A percentile compares a stretch with the other conserved stretches of the same genome.
Conservation (phyloP, 2,797 vertebrate species). For the Chelonia mydas region DNA sequence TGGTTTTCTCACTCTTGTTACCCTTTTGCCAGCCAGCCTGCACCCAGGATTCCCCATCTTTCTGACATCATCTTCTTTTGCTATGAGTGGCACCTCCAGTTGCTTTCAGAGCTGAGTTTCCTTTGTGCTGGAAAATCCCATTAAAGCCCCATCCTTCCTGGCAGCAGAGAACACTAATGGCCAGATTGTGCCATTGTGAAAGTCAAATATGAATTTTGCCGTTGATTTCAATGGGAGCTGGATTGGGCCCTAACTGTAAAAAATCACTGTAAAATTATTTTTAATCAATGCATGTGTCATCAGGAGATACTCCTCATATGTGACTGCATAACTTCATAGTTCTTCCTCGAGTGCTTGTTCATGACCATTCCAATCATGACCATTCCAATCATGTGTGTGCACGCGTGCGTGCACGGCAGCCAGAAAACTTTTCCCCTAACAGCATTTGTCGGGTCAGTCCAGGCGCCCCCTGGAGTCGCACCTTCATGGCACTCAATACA, state of each 20-base stretch:
- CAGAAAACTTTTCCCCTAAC: no score
- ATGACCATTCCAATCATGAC: no score
- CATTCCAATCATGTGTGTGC: no score
- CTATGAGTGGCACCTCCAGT: not conserved
- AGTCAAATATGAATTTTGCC: slow-evolving; percentile 15
- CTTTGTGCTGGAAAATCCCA: not conserved
- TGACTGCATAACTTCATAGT: not conserved
- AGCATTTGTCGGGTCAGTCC: no score
- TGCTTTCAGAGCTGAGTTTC: not conserved
- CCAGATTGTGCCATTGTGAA: not conserved
- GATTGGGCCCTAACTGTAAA: not conserved
- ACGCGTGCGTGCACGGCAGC: no score
- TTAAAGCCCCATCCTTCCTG: not conserved
- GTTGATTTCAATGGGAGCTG: not conserved
- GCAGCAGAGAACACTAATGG: not conserved
- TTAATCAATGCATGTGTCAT: not conserved
- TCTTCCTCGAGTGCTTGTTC: not conserved
- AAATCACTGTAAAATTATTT: not conserved
- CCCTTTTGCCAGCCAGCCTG: not conserved
- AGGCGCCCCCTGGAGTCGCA: no score
- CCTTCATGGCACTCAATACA: no score
- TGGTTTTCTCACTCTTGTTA: not conserved
- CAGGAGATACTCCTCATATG: not conserved
- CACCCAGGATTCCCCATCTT: not conserved
- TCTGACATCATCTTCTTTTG: not conserved